A percentile compares a stretch with the other conserved stretches of the same genome.
These are phyloP conservation scores for Tridacna crocea DNA, from an alignment of 2,888 invertebrate genomes.

Conservation along the genomic window DNA sequence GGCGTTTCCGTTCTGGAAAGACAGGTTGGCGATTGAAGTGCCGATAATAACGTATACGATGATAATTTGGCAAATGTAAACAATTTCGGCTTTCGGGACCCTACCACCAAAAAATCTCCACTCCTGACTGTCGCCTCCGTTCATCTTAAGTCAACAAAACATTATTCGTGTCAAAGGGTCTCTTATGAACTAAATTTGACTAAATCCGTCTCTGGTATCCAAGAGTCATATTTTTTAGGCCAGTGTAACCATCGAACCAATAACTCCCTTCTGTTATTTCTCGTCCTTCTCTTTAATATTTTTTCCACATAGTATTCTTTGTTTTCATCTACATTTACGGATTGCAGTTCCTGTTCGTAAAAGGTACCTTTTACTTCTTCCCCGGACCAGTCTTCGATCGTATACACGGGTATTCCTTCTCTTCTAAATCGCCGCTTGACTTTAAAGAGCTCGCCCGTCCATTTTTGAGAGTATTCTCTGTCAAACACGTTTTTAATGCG, in stretches of 20 bases:
- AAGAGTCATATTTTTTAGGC: slow-evolving; percentile 53
- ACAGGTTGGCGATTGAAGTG: slow-evolving; percentile 42
- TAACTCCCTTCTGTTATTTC: slow-evolving; percentile 38
- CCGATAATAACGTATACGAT: slow-evolving; percentile 42
- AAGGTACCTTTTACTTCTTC: slow-evolving; percentile 47
- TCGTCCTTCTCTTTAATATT: slow-evolving; percentile 37
- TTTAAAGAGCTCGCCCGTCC: slow-evolving; percentile 54
- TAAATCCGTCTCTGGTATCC: slow-evolving; percentile 20
- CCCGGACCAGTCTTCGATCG: slow-evolving; percentile 32
- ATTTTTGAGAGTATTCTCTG: slow-evolving; percentile 56
- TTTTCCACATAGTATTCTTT: slow-evolving; percentile 44
- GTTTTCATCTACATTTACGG: slow-evolving; percentile 38
- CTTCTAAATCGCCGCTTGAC: slow-evolving; percentile 32
- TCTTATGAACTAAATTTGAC: not conserved
- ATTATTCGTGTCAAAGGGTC: not conserved
- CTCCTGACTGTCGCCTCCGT: not conserved
- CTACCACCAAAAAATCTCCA: slow-evolving; percentile 38
- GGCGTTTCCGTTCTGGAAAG: slow-evolving; percentile 29
- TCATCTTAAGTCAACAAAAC: not conserved
- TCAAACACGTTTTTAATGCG: slow-evolving; percentile 46
- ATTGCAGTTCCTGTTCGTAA: slow-evolving; percentile 51
- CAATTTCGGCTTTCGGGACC: slow-evolving; percentile 48
- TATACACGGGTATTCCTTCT: slow-evolving; percentile 47
- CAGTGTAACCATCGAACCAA: slow-evolving; percentile 57
- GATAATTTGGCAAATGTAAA: slow-evolving; percentile 51